Base-by-base conservation (phyloP, 2,888 invertebrate species). In the Metacarcinus magister region DNA sequence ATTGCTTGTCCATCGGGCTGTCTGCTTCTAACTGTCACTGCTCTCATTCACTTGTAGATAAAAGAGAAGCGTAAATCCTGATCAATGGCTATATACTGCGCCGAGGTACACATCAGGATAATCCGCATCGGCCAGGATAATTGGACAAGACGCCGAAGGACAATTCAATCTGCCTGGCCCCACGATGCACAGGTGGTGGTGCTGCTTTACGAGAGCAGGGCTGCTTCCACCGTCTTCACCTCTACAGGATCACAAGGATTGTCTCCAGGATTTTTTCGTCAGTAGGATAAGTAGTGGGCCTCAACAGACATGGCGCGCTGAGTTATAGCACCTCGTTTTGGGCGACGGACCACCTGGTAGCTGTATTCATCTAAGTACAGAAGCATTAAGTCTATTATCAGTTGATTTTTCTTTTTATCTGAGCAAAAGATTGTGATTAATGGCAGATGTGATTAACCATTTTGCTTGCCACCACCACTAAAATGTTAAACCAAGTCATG, bases 121-220 rank as follows among this genome's bases (percentile, higher is more conserved):
- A 67, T 48, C 93, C 43, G 32, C 93, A 67, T 67, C 67, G 93
- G 23, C 93, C 75, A 44, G 93, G 75, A 93, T 93, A 93, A 93
- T 93, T 93, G 93, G 75, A 93, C 93, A 93, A 93, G 93, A 67
- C 93, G 75, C 93, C 19, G 67, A 75, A 75, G 75, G 75, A 75
- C 93, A 43, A 93, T 93, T 93, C 93, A 93, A 93, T 93, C 93
- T 44, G 43, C 19, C 43, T 32, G 82, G 32, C 32, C 43, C 67
- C 75, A 43, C 44, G 43, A 39, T 32, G 28, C 43, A 39, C 93
- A 93, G 75, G 75, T 93, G 93, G 75, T 44, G 93, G 93, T n/a
- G 75, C 10, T 23, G 75, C 43, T 93, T 93, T 93, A 60, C 67
- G 54, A 93, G 67, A 60, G 60, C 60, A 23, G 60, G 60, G 10